Base-by-base conservation (phyloP, 2,888 invertebrate species). In the Lagria hirta region DNA sequence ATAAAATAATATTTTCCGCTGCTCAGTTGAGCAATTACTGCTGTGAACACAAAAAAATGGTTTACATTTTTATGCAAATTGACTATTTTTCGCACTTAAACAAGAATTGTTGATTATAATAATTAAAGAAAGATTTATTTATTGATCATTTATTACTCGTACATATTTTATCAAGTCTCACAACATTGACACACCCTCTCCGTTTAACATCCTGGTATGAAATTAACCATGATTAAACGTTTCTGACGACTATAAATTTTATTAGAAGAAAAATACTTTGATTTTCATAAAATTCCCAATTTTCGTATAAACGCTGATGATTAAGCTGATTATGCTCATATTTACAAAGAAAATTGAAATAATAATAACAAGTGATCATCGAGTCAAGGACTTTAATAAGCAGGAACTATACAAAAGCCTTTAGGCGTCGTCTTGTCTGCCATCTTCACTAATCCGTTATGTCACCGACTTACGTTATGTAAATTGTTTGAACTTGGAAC, bases 201-300 rank as follows among this genome's bases (percentile, higher is more conserved):
- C n/a, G 13, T 17, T 40, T 29, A 45, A 45, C 40, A 45, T 45
- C 45, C 45, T 45, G 45, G 45, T 45, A 26, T 40, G 27, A 45
- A 45, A 45, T 40, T 45, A 45, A 28, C 45, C 20, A 44, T 45
- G 45, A 45, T 32, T 45, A 34, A 45, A 45, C 37, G 33, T 16
- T 36, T 21, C 12, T 29, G 8, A 11, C 14, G 26, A 24, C n/a
- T n/a, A n/a, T n/a, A n/a, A n/a, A n/a, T n/a, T n/a, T n/a, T n/a
- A n/a, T n/a, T n/a, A n/a, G n/a, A n/a, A n/a, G n/a, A 15, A 15
- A 28, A 28, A 10, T 11, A 26, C 23, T 13, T n/a, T 8, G 10
- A 5, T 15, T 28, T 15, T 14, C 15, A 11, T 21, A 21, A 8
- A n/a, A 16, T 15, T 32, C 32, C 3, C 11, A 11, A 21, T 32